These are phyloP conservation scores for Acanthoscelides obtectus DNA, from an alignment of 2,888 invertebrate species.

Conservation along the genomic window DNA sequence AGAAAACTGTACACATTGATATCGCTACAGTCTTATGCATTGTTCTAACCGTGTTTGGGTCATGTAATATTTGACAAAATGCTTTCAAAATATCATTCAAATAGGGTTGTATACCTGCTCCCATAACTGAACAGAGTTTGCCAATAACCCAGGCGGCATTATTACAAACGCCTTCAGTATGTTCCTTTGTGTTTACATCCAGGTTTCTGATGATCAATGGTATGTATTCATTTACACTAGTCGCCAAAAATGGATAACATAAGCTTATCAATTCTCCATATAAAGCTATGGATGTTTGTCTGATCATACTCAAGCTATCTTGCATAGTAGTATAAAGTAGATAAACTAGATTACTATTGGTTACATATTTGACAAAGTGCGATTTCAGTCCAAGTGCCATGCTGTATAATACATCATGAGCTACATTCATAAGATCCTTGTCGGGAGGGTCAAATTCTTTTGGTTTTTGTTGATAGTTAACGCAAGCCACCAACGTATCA, in stretches of 20 bases:
- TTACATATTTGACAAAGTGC: constrained; percentile 62
- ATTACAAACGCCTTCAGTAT: constrained; percentile 96
- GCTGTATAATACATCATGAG: constrained; percentile 67
- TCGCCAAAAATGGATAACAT: constrained; percentile 82
- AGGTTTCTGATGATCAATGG: constrained; percentile 94
- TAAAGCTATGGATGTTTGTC: constrained; percentile 72
- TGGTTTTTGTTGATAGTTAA: constrained; percentile 58
- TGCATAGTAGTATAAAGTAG: constrained; percentile 67
- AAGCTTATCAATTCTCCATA: constrained; percentile 71
- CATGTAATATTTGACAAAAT: constrained; percentile 89
- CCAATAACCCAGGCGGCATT: constrained; percentile 99
- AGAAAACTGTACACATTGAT: constrained; percentile 99
- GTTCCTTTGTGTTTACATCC: no score
- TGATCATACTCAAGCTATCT: constrained; percentile 67
- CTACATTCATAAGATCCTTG: constrained; percentile 72
- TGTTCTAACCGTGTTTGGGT: constrained; percentile 92
- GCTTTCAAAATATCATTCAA: constrained; percentile 82
- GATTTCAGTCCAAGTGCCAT: constrained; percentile 66
- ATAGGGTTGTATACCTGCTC: constrained; percentile 86
- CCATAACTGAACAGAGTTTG: constrained; percentile 94
- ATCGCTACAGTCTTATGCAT: constrained; percentile 98
- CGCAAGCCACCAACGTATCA: constrained; percentile 61
- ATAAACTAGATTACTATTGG: constrained; percentile 62
- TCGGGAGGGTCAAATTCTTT: constrained; percentile 63
- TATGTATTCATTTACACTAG: constrained; percentile 92